A percentile compares a stretch with the other conserved stretches of the same genome.
phyloP scores from a whole-genome alignment of 2,888 invertebrate species.

The Chrysolina americana region DNA sequence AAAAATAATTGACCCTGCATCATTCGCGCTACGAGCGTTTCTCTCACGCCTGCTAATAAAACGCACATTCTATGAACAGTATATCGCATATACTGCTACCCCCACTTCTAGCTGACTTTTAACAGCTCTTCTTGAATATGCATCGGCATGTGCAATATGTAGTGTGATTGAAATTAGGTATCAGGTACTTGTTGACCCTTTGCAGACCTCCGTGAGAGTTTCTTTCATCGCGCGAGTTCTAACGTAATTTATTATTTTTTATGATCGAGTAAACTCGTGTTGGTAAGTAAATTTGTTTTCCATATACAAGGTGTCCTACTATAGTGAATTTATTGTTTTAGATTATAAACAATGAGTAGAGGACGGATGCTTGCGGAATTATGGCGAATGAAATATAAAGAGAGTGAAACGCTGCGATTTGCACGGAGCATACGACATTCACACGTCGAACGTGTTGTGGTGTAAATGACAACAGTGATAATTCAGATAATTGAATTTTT shows the following conservation, averaged over 20 bases:
- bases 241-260: too few relatives aligned
- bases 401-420: too few relatives aligned
- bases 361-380: background rate
- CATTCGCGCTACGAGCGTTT: constrained; percentile 1
- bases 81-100: too few relatives aligned
- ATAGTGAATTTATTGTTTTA: constrained; percentile 6
- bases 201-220: background rate
- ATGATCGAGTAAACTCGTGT: background rate
- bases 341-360: background rate
- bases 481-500: too few relatives aligned
- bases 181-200: background rate
- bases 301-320: too few relatives aligned
- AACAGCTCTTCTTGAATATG: background rate
- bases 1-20: background rate
- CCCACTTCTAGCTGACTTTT: too few relatives aligned
- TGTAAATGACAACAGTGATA: too few relatives aligned
- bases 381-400: background rate
- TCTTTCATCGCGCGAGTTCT: too few relatives aligned
- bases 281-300: too few relatives aligned
- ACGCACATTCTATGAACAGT: constrained; percentile 8
- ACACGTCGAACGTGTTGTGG: too few relatives aligned
- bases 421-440: too few relatives aligned
- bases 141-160: background rate
- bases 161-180: background rate
- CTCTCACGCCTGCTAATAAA: background rate